phyloP scores from a whole-genome alignment of 2,113 vertebrate species.

The Pterocles burchelli region DNA sequence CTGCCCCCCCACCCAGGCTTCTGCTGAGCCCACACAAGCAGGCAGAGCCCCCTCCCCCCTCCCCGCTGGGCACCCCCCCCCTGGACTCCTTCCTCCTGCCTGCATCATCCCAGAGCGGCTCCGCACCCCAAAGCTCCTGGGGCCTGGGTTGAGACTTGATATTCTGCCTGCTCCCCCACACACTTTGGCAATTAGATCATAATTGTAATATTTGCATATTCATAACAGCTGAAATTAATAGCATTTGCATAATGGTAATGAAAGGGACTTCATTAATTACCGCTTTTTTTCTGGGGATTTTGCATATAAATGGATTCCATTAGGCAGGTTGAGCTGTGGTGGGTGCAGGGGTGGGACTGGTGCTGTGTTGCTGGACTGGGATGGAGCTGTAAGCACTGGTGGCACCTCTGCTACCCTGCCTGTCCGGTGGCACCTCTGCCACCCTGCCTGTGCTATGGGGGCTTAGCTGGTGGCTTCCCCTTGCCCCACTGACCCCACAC shows the following conservation, averaged over 20 bases:
- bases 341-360: not conserved
- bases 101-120: fast-evolving
- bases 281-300: slow-evolving; percentile 50
- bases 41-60: not conserved
- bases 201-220: slow-evolving; percentile 80
- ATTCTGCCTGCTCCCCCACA: slow-evolving; percentile 55
- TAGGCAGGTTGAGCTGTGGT: not conserved
- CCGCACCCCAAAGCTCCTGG: not conserved
- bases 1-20: fast-evolving
- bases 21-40: not conserved
- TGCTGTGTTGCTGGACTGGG: not conserved
- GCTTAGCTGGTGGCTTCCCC: fast-evolving
- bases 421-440: no score
- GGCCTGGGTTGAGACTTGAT: slow-evolving; percentile 39
- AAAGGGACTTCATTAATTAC: slow-evolving; percentile 79
- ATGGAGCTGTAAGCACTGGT: fast-evolving
- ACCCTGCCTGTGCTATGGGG: no score
- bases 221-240: slow-evolving; percentile 76
- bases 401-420: not conserved
- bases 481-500: not conserved
- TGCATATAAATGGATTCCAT: slow-evolving; percentile 65
- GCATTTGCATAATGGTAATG: slow-evolving; percentile 79
- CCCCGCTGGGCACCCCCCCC: not conserved
- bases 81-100: not conserved
- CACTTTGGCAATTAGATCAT: slow-evolving; percentile 68